Percentiles rank a stretch among this genome's conserved stretches.
phyloP scores from a whole-genome alignment of 2,888 invertebrate species.

The Pharmacophagus antenor region DNA sequence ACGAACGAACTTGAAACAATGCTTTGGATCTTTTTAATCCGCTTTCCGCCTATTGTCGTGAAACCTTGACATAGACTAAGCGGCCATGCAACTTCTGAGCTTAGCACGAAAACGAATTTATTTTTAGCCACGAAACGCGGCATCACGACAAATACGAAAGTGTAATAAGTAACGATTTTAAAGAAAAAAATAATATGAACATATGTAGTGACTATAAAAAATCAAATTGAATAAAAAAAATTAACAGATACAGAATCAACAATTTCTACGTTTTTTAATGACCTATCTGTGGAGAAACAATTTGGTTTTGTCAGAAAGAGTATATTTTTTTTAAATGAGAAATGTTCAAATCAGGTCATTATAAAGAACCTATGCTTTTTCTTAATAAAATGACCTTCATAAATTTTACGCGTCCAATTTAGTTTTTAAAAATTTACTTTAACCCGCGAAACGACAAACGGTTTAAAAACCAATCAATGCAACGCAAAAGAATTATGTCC shows the following conservation, averaged over 20 bases:
- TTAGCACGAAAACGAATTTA: neutral
- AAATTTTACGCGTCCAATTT: too few species aligned
- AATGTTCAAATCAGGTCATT: too few species aligned
- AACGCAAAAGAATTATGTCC: neutral
- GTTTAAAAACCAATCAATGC: neutral
- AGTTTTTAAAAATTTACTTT: neutral
- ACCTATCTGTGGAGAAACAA: too few species aligned
- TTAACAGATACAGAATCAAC: too few species aligned
- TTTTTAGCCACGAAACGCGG: neutral
- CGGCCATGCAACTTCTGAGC: neutral
- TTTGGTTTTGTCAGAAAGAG: too few species aligned
- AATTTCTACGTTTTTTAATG: too few species aligned
- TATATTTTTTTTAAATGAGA: too few species aligned
- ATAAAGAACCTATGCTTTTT: too few species aligned
- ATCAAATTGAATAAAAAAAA: too few species aligned
- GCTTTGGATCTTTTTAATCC: neutral
- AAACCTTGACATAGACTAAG: neutral
- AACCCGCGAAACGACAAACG: too few species aligned
- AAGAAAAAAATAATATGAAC: neutral
- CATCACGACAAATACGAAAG: rapidly evolving
- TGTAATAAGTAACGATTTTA: too few species aligned
- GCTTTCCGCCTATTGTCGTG: neutral
- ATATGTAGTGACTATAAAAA: neutral
- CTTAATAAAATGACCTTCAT: too few species aligned
- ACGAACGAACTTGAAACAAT: neutral